Conservation (phyloP, 2,888 invertebrate genomes). For the Tipula vernalis region DNA sequence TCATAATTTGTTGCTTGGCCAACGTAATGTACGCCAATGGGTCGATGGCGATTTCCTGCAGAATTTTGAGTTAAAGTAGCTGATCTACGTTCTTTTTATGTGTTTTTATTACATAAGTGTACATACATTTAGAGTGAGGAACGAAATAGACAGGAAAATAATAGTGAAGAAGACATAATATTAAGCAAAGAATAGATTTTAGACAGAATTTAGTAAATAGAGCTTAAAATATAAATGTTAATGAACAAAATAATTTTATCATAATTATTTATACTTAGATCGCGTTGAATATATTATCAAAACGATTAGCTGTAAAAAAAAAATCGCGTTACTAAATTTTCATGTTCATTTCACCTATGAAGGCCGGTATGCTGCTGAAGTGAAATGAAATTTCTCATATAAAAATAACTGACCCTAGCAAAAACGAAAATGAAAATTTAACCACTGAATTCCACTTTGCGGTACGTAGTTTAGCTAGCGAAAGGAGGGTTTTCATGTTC, state of each 20-base stretch:
- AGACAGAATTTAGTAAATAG: background rate
- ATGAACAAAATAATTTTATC: background rate
- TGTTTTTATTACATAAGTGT: background rate
- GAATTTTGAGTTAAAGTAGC: background rate
- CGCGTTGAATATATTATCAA: background rate
- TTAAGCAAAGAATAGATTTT: background rate
- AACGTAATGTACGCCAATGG: constrained; percentile 47
- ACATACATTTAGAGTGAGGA: background rate
- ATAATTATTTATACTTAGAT: too few relatives aligned
- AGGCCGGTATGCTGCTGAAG: too few relatives aligned
- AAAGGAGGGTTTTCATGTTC: too few relatives aligned
- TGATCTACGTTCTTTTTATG: constrained; percentile 4
- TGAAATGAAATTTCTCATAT: too few relatives aligned
- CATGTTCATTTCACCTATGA: too few relatives aligned
- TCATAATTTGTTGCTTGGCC: constrained; percentile 49
- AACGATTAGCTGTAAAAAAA: background rate
- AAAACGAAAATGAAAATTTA: too few relatives aligned
- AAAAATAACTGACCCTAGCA: too few relatives aligned
- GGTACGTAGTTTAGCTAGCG: too few relatives aligned
- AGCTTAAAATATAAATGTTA: background rate
- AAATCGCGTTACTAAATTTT: too few relatives aligned
- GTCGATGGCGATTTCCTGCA: constrained; percentile 28
- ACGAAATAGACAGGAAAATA: background rate
- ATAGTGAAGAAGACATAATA: background rate
- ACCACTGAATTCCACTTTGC: too few relatives aligned